These are phyloP conservation scores for Gallinago solitaria DNA, from an alignment of 2,797 vertebrate species.

Conservation along the genomic window DNA sequence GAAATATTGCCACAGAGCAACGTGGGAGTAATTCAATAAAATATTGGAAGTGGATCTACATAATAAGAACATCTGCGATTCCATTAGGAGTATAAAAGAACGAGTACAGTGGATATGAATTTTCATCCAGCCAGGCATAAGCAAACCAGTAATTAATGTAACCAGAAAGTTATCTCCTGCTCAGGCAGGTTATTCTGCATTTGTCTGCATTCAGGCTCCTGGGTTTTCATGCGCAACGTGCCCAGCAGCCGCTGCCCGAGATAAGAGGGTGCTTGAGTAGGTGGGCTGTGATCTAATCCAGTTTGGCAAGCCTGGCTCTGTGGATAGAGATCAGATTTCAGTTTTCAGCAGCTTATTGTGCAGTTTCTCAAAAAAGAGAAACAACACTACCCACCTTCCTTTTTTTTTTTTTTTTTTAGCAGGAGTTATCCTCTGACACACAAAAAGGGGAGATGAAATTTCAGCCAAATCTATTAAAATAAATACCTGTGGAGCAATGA, in stretches of 20 bases:
- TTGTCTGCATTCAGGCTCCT: not conserved
- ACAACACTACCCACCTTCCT: not conserved
- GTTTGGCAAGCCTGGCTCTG: not conserved
- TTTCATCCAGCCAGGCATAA: not conserved
- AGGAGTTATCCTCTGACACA: not conserved
- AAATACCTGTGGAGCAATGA: not conserved
- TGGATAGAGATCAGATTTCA: not conserved
- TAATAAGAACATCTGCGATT: conserved; percentile 14
- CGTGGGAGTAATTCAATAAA: conserved; percentile 44
- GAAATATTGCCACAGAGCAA: conserved; percentile 29
- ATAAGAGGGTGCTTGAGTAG: not conserved
- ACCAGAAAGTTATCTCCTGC: not conserved
- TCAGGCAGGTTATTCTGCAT: not conserved
- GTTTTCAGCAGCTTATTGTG: not conserved
- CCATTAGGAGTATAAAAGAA: not conserved
- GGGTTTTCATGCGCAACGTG: not conserved
- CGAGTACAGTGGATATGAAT: not conserved
- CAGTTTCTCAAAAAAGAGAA: not conserved
- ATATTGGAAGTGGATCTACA: conserved; percentile 17
- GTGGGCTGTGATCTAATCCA: conserved; percentile 44
- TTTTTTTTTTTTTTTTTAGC: not conserved
- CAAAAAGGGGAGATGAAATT: conserved; percentile 36
- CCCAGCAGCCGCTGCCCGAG: not conserved
- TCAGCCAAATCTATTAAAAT: not conserved
- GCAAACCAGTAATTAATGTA: not conserved